phyloP scores from a whole-genome alignment of 2,113 vertebrate species.

The Tringa solitaria region DNA sequence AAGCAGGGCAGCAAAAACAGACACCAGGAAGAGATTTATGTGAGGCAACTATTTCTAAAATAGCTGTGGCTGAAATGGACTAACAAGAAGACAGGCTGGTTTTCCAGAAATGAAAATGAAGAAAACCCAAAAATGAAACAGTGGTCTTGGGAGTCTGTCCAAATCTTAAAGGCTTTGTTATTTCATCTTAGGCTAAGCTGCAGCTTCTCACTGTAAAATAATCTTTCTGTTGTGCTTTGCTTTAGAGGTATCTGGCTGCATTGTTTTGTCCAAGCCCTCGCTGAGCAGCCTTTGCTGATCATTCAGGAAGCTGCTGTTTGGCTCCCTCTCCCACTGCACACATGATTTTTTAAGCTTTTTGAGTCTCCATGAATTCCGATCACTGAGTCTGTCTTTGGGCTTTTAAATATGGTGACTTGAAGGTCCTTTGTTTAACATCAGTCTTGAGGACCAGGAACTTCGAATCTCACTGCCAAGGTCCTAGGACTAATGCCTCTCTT shows the following conservation, averaged over 20 bases:
- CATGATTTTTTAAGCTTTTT: not conserved
- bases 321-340: not conserved
- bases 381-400: not conserved
- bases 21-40: not conserved
- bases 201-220: not conserved
- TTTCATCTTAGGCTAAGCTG: not conserved
- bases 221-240: not conserved
- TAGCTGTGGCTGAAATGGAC: not conserved
- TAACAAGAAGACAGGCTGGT: not conserved
- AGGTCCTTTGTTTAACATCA: not conserved
- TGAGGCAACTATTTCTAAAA: conserved; percentile 11
- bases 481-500: not conserved
- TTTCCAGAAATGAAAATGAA: not conserved
- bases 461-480: not conserved
- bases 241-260: not conserved
- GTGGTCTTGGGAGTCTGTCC: not conserved
- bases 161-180: not conserved
- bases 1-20: not conserved
- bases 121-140: not conserved
- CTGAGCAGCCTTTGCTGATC: not conserved
- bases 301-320: not conserved
- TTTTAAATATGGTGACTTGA: not conserved
- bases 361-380: not conserved
- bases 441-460: not conserved
- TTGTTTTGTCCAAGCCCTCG: not conserved